Base-by-base conservation (phyloP, 2,888 invertebrate genomes). In the Callyntrura sp. region DNA sequence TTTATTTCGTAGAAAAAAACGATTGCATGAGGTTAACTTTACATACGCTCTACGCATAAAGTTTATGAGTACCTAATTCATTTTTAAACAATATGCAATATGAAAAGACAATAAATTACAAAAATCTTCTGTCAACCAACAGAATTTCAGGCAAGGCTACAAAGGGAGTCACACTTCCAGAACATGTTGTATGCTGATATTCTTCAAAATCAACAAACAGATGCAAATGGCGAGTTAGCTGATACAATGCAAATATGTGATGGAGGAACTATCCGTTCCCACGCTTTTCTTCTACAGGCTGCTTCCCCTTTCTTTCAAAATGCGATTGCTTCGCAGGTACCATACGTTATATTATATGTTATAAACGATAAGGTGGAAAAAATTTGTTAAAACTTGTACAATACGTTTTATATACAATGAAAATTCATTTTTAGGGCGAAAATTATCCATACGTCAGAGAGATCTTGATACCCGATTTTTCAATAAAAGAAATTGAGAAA, bases 341-440 rank as follows among this genome's bases (percentile, higher is more conserved):
- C n/a, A n/a, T n/a, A n/a, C n/a, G n/a, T n/a, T n/a, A n/a, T n/a
- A n/a, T n/a, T n/a, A n/a, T 14, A 20, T 4, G 62, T 17, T 12
- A n/a, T 1, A 20, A 35, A 23, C 14, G n/a, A n/a, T n/a, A n/a
- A n/a, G n/a, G n/a, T n/a, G n/a, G n/a, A n/a, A n/a, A n/a, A n/a
- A n/a, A n/a, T n/a, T n/a, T n/a, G n/a, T n/a, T n/a, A n/a, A n/a
- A n/a, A n/a, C n/a, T n/a, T n/a, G n/a, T n/a, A n/a, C n/a, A n/a
- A n/a, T n/a, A n/a, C n/a, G n/a, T n/a, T n/a, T n/a, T n/a, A n/a
- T n/a, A n/a, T n/a, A n/a, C n/a, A n/a, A n/a, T n/a, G n/a, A n/a
- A n/a, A n/a, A n/a, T n/a, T n/a, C n/a, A n/a, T n/a, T n/a, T n/a
- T 11, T 55, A 91, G 91, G 91, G 91, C 9, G 89, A 78, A 20